A percentile compares a stretch with the other conserved stretches of the same genome.
phyloP scores from a whole-genome alignment of 1,140 invertebrate species.

The roundworm (Caenorhabditis elegans) region DNA sequence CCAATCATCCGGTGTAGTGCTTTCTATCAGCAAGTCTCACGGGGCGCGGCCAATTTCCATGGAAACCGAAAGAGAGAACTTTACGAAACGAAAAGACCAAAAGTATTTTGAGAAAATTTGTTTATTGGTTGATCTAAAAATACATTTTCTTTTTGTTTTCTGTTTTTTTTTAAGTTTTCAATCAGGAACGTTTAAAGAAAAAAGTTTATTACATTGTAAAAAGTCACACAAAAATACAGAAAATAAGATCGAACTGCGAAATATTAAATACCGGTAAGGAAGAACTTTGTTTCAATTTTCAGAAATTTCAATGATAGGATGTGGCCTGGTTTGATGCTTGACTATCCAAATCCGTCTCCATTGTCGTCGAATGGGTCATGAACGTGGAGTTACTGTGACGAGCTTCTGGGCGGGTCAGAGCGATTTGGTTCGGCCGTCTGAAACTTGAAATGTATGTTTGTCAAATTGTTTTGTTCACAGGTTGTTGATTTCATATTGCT shows the following conservation, averaged over 20 bases:
- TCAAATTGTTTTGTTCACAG: too few species aligned
- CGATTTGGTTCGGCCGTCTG: constrained; percentile 14
- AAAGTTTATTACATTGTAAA: too few species aligned
- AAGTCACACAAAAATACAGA: not conserved
- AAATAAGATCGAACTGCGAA: not conserved
- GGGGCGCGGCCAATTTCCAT: not conserved
- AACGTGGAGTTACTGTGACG: constrained; percentile 18
- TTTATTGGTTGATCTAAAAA: not conserved
- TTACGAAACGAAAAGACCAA: not conserved
- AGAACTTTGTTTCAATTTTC: not conserved
- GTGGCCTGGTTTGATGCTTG: constrained; percentile 8
- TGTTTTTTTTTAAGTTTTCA: too few species aligned
- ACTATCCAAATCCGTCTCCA: constrained; percentile 7
- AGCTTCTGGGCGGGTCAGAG: not conserved
- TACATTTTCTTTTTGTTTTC: too few species aligned
- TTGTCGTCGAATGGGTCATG: constrained; percentile 21
- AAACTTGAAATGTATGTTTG: too few species aligned
- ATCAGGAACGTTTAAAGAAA: too few species aligned
- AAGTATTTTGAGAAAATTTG: constrained; percentile 4
- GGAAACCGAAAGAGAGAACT: not conserved
- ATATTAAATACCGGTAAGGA: not conserved
- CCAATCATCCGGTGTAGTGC: constrained; percentile 8
- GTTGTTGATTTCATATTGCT: too few species aligned
- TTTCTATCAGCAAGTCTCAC: not conserved
- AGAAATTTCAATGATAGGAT: not conserved